Conservation (phyloP, 2,888 invertebrate species). For the Brassicogethes aeneus region DNA sequence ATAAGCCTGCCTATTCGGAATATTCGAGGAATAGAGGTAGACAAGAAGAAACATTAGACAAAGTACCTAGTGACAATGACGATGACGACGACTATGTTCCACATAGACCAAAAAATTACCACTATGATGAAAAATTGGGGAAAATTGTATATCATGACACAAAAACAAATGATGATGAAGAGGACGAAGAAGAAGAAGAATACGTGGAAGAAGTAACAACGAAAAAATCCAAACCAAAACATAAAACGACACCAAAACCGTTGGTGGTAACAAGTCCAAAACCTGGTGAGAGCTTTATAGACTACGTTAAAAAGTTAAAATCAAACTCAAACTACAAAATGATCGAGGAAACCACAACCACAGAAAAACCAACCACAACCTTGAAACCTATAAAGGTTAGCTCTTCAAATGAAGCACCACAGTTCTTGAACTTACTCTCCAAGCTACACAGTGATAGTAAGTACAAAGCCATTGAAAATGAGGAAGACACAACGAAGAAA, state of each 20-base stretch:
- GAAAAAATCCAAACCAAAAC: conserved; percentile 11
- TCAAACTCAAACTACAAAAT: conserved; percentile 26
- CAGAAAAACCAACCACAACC: conserved; percentile 25
- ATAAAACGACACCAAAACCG: conserved; percentile 20
- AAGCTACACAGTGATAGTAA: conserved; percentile 26
- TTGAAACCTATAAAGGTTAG: conserved; percentile 11
- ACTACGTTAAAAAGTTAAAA: conserved; percentile 32
- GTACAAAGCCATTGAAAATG: conserved; percentile 33
- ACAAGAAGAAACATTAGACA: conserved; percentile 18
- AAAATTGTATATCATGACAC: conserved; percentile 34
- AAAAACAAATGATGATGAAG: conserved; percentile 11
- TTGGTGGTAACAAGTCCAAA: conserved; percentile 22
- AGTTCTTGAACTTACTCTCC: conserved; percentile 32
- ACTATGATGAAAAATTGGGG: conserved; percentile 35
- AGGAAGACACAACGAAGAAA: conserved; percentile 18
- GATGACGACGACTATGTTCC: conserved; percentile 37
- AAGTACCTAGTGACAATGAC: conserved; percentile 11
- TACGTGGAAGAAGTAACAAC: conserved; percentile 26
- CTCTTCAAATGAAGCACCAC: conserved; percentile 28
- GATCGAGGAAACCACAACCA: conserved; percentile 36
- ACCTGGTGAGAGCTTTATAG: conserved; percentile 28
- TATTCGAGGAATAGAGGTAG: conserved; percentile 25
- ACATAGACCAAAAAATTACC: conserved; percentile 34
- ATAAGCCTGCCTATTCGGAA: conserved; percentile 27
- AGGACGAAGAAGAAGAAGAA: conserved; percentile 20